These are phyloP conservation scores for Gasterosteus aculeatus DNA, from an alignment of 2,113 vertebrate species.

Conservation along the genomic window DNA sequence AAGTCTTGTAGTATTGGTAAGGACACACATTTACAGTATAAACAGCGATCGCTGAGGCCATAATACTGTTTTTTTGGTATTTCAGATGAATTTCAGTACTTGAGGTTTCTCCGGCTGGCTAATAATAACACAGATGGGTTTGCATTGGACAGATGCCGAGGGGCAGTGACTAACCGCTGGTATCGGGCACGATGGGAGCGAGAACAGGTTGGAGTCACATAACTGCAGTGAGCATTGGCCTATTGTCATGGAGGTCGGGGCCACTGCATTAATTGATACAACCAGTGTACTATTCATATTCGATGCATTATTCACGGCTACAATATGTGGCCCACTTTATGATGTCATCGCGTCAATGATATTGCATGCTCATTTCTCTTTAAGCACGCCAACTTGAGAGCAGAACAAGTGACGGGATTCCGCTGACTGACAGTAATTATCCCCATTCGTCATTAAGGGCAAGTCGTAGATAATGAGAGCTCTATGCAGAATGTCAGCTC, in stretches of 20 bases:
- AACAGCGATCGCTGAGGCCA: neutral
- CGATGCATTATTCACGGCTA: neutral
- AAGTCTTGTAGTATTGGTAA: too few relatives aligned
- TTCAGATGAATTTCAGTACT: neutral
- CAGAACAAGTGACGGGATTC: conserved; percentile 21
- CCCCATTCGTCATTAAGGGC: conserved; percentile 57
- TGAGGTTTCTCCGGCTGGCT: neutral
- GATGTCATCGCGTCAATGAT: neutral
- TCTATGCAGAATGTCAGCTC: conserved; percentile 62
- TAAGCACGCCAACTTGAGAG: conserved; percentile 16
- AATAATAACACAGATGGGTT: neutral
- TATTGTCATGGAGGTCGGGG: neutral
- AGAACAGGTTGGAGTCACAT: neutral
- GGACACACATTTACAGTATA: neutral
- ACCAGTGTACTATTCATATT: neutral
- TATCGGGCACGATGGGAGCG: too few relatives aligned
- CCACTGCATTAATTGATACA: neutral
- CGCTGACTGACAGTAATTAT: conserved; percentile 65
- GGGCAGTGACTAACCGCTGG: too few relatives aligned
- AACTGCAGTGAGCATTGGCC: neutral
- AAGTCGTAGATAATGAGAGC: conserved; percentile 56
- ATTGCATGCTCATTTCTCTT: conserved; percentile 2
- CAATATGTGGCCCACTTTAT: neutral
- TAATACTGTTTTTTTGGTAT: neutral
- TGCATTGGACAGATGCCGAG: too few relatives aligned